Percentiles rank a stretch among this genome's conserved stretches.
Conservation (phyloP, 2,888 invertebrate genomes). For the Synanthedon formicaeformis region DNA sequence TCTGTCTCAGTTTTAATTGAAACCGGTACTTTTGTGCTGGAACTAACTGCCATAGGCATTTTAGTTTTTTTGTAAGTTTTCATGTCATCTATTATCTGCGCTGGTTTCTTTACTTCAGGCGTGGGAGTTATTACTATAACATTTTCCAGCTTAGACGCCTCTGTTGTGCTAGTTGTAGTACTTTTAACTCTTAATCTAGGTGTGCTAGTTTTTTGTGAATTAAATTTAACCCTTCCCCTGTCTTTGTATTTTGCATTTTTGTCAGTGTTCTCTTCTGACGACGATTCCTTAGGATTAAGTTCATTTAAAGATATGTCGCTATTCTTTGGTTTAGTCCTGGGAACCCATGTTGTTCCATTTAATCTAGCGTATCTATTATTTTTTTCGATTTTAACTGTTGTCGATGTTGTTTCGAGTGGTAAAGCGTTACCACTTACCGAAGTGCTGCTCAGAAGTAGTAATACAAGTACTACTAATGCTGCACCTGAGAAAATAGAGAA, state of each 20-base stretch:
- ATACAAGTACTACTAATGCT: conserved; percentile 47
- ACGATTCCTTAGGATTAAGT: conserved; percentile 46
- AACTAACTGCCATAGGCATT: conserved; percentile 30
- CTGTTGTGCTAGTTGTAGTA: neutral
- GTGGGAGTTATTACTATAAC: conserved; percentile 37
- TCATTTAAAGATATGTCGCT: conserved; percentile 53
- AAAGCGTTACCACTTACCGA: conserved; percentile 39
- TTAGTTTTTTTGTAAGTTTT: conserved; percentile 47
- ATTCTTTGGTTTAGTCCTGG: conserved; percentile 29
- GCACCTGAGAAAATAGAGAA: conserved; percentile 47
- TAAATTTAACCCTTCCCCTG: conserved; percentile 51
- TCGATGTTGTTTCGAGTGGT: conserved; percentile 36
- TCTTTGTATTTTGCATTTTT: conserved; percentile 63
- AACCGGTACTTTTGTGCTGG: conserved; percentile 23
- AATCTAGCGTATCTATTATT: conserved; percentile 23
- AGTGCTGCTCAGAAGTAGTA: conserved; percentile 56
- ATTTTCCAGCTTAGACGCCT: neutral
- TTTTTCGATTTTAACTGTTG: conserved; percentile 35
- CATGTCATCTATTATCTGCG: conserved; percentile 53
- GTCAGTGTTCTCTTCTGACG: conserved; percentile 52
- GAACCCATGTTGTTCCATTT: conserved; percentile 29
- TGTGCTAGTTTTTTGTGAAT: conserved; percentile 37
- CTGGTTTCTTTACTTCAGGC: conserved; percentile 47
- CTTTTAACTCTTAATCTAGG: conserved; percentile 22
- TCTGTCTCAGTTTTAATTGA: conserved; percentile 19